These are phyloP conservation scores for Labeo rohita DNA, from an alignment of 2,113 vertebrate genomes.

Conservation along the genomic window DNA sequence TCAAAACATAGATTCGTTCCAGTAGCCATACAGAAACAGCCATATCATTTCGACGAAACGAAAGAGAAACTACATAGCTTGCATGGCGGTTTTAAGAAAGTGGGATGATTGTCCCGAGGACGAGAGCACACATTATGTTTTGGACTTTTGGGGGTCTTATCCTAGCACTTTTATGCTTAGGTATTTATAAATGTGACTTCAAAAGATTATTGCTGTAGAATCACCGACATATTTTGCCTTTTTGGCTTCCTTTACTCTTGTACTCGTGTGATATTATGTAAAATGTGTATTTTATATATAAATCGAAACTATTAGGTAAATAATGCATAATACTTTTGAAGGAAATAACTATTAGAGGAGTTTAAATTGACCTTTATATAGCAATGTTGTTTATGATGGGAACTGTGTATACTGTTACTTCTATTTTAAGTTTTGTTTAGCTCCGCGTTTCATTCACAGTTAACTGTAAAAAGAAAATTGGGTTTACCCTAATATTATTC, in stretches of 20 bases:
- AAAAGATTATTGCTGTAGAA: not conserved
- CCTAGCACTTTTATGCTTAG: constrained; percentile 37
- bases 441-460: not conserved
- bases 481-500: not conserved
- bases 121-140: constrained; percentile 31
- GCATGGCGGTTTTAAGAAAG: not conserved
- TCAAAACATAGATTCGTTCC: not conserved
- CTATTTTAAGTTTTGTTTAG: constrained; percentile 3
- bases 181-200: not conserved
- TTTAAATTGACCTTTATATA: not conserved
- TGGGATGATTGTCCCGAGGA: not conserved
- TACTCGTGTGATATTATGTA: not conserved
- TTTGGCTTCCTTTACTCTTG: not conserved
- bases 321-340: not conserved
- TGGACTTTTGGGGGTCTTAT: constrained; percentile 33
- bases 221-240: not conserved
- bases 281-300: not conserved
- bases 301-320: not conserved
- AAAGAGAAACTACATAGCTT: constrained; percentile 73
- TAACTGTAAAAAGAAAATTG: too few species aligned
- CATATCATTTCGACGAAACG: constrained; percentile 54
- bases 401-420: not conserved
- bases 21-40: not conserved
- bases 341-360: not conserved
- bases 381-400: not conserved